Percentiles rank a stretch among this genome's conserved stretches.
Conservation (phyloP, 1,140 invertebrate species). For the Drosophila lini region DNA sequence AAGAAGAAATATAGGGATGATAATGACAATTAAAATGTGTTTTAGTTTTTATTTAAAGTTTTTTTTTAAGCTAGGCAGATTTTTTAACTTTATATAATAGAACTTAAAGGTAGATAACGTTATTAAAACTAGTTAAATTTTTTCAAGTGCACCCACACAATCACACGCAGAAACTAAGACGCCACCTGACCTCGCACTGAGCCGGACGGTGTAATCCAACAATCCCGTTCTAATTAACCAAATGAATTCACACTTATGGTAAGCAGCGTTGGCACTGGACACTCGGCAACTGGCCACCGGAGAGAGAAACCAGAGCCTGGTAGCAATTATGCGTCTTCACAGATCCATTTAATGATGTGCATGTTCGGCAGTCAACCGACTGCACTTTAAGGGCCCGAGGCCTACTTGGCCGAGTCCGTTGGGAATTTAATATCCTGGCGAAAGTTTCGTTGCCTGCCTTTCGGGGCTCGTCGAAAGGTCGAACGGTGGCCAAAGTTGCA, state of each 20-base stretch:
- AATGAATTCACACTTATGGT: conserved; percentile 77
- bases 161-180: conserved; percentile 5
- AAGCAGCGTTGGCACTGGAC: conserved; percentile 41
- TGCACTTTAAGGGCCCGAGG: conserved; percentile 27
- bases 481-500: conserved; percentile 52
- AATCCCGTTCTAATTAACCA: conserved; percentile 76
- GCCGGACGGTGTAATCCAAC: conserved; percentile 53
- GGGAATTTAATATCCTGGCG: conserved; percentile 53
- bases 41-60: too few relatives aligned
- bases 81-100: too few relatives aligned
- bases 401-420: conserved; percentile 5
- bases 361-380: conserved; percentile 24
- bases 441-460: conserved; percentile 41
- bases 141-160: conserved; percentile 18
- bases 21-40: too few relatives aligned
- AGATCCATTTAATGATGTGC: conserved; percentile 56
- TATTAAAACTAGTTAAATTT: neutral
- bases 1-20: too few relatives aligned
- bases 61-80: too few relatives aligned
- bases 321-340: conserved; percentile 45
- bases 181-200: neutral
- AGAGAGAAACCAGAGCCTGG: conserved; percentile 25
- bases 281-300: conserved; percentile 2
- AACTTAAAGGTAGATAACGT: too few relatives aligned
- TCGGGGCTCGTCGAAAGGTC: conserved; percentile 43